Conservation (phyloP, 2,797 vertebrate genomes). For the Lagocephalus sceleratus region DNA sequence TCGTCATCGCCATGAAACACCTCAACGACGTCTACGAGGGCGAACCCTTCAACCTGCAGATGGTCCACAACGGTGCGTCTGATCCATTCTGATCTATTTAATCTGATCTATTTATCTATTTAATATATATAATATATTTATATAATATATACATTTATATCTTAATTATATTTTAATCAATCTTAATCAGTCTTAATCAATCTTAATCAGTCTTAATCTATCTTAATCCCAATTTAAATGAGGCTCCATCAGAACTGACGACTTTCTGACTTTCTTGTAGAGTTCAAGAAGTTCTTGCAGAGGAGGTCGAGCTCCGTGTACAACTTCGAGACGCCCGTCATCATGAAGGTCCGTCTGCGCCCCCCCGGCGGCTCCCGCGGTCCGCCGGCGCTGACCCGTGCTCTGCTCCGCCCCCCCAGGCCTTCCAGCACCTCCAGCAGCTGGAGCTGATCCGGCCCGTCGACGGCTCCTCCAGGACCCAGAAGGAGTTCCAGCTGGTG, state of each 20-base stretch:
- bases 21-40: constrained; percentile 91
- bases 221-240: no score
- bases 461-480: constrained; percentile 78
- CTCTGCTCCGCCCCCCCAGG: constrained; percentile 55
- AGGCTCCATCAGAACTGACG: no score
- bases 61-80: constrained; percentile 91
- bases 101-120: no score
- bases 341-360: constrained; percentile 87
- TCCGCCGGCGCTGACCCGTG: background rate
- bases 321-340: constrained; percentile 91
- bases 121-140: no score
- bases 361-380: background rate
- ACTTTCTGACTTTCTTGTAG: constrained; percentile 58
- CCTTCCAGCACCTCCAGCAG: constrained; percentile 86
- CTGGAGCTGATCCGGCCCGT: constrained; percentile 82
- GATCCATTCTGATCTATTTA: no score
- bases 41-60: constrained; percentile 97
- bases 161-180: no score
- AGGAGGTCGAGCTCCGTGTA: constrained; percentile 91
- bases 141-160: no score
- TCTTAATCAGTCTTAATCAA: no score
- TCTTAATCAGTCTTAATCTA: no score
- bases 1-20: constrained; percentile 98
- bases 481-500: constrained; percentile 89
- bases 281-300: constrained; percentile 97